phyloP scores from a whole-genome alignment of 1,140 invertebrate species.

The Bilobella aurantiaca region DNA sequence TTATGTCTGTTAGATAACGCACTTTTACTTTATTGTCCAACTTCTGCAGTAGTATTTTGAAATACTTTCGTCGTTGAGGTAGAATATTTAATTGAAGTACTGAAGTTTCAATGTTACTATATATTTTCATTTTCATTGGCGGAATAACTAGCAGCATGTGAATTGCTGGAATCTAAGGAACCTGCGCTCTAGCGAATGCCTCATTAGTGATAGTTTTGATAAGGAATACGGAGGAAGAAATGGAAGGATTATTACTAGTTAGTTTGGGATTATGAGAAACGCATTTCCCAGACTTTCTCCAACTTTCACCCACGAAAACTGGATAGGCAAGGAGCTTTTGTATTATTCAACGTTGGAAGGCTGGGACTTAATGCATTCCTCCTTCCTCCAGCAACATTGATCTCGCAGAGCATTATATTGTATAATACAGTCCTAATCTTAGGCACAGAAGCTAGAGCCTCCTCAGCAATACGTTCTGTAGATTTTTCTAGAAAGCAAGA shows the following conservation, averaged over 20 bases:
- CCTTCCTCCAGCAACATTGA: background rate
- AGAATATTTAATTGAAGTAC: too few species aligned
- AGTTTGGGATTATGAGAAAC: conserved; percentile 30
- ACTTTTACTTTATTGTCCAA: too few species aligned
- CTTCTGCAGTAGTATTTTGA: too few species aligned
- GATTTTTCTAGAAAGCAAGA: background rate
- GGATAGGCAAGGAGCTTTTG: background rate
- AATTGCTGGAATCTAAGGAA: too few species aligned
- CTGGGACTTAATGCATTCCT: conserved; percentile 5
- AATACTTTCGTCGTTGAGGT: too few species aligned
- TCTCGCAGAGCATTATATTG: background rate
- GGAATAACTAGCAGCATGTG: too few species aligned
- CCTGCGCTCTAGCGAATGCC: background rate
- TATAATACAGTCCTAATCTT: background rate
- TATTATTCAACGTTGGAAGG: background rate
- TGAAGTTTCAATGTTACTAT: too few species aligned
- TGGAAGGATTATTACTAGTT: conserved; percentile 22
- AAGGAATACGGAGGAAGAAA: conserved; percentile 1
- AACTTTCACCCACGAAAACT: background rate
- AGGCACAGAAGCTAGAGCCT: background rate
- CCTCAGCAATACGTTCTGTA: background rate
- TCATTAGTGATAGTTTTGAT: background rate
- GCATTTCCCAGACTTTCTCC: conserved; percentile 16
- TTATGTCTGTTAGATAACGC: too few species aligned
- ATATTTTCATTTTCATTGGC: too few species aligned